These are phyloP conservation scores for Hemistola chrysoprasaria DNA, from an alignment of 2,888 invertebrate genomes.

Conservation along the genomic window DNA sequence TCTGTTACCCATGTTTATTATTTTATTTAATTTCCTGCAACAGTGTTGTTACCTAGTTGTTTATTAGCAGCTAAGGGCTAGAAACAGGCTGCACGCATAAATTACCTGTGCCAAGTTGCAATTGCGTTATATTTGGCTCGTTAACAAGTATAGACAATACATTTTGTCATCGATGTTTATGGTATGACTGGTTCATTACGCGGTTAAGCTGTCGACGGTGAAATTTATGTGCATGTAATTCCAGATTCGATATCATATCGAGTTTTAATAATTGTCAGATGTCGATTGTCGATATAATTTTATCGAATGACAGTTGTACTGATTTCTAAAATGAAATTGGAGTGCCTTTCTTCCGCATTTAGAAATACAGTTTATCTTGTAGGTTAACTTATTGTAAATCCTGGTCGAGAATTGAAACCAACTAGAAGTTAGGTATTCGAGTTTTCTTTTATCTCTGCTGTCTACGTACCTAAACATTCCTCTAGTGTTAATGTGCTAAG, in stretches of 20 bases:
- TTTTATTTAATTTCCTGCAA: too few species aligned
- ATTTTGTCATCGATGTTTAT: constrained; percentile 39
- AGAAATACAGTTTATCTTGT: too few species aligned
- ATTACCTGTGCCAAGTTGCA: constrained; percentile 30
- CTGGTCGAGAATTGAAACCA: too few species aligned
- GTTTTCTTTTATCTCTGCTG: too few species aligned
- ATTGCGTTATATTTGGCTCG: constrained; percentile 29
- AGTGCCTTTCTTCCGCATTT: too few species aligned
- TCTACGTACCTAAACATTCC: too few species aligned
- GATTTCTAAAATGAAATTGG: too few species aligned
- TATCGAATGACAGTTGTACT: not conserved
- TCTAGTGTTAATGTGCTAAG: too few species aligned
- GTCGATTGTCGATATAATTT: constrained; percentile 1
- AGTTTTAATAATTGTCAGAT: constrained; percentile 6
- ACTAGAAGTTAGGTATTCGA: too few species aligned
- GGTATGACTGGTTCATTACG: constrained; percentile 37
- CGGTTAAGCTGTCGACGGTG: constrained; percentile 24
- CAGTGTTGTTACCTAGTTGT: too few species aligned
- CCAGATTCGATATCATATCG: constrained; percentile 4
- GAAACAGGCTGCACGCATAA: constrained; percentile 23
- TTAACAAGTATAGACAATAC: constrained; percentile 40
- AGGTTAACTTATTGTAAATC: too few species aligned
- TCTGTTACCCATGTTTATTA: too few species aligned
- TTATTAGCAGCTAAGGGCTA: constrained; percentile 47
- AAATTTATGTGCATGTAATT: constrained; percentile 26